Base-by-base conservation (phyloP, 2,888 invertebrate species). In the Vannuccia rotundouncinata region DNA sequence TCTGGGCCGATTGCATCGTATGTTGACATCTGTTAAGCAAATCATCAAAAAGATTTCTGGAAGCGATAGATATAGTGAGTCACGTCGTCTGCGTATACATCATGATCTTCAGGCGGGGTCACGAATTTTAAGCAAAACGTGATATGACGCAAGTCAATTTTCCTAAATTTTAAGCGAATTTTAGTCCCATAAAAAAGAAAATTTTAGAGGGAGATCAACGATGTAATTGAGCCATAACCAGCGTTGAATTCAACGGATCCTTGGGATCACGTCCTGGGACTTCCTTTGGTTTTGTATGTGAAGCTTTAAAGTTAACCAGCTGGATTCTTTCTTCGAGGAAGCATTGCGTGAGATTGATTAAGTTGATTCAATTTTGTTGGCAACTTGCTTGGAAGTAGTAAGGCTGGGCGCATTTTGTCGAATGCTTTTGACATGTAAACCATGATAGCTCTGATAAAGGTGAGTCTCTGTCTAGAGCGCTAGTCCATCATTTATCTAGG, bases 381-480 rank as follows among this genome's bases (percentile, higher is more conserved):
- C 66, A 22, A 66, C 25, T 66, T 66, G 66, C 25, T 66, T n/a
- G 66, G 66, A 17, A 45, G 45, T 66, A 66, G 22, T n/a, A 66
- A 22, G 66, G 66, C 66, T n/a, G 25, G 66, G 25, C 66, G 25
- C 13, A 66, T 66, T n/a, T 66, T 66, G 10, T 66, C 66, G 66
- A 66, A 66, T 5, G 5, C 66, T 22, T 66, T 66, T 45, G 5
- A 13, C 22, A 13, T 66, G 25, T 66, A 17, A 66, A 66, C 66
- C 66, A 66, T 66, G 10, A 66, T 66, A 17, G 66, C 66, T 66
- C 66, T 66, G 66, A 66, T 66, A 22, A n/a, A 66, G 66, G 66
- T n/a, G 66, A 66, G 22, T 27, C 66, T 5, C 66, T 13, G 66
- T 66, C 66, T 13, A 66, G 25, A 22, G 66, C 10, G 17, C 25